Evolutionary conservation across 2,797 vertebrate genomes (phyloP).

Genomic region (Lophius americanus): DNA sequence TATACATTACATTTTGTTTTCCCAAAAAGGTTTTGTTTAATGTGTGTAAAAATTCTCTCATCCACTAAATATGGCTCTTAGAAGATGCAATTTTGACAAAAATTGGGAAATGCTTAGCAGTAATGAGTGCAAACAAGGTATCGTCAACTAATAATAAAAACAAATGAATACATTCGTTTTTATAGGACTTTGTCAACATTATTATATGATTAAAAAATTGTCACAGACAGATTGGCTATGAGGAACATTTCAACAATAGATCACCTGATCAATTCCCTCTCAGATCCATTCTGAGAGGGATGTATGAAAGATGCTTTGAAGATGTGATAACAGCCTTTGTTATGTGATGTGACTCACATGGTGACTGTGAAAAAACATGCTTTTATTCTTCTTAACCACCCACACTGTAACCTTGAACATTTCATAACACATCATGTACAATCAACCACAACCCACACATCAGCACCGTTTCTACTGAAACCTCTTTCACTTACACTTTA

Average conservation of each 20-base stretch:
- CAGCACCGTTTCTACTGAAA: slow-evolving; percentile 5
- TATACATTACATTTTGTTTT: no score
- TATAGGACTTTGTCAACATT: no score
- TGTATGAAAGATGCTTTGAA: not conserved
- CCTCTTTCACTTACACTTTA: slow-evolving; percentile 1
- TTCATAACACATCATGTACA: slow-evolving; percentile 18
- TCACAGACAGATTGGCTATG: no score
- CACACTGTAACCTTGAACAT: slow-evolving; percentile 33
- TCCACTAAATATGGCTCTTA: no score
- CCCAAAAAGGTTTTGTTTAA: no score
- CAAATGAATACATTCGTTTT: no score
- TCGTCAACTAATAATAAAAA: no score
- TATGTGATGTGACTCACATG: slow-evolving; percentile 25
- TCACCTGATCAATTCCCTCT: not conserved
- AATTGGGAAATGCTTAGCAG: no score
- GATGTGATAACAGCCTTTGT: slow-evolving; percentile 14
- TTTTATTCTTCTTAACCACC: slow-evolving; percentile 23
- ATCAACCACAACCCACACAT: slow-evolving; percentile 1
- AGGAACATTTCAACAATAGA: slow-evolving; percentile 12
- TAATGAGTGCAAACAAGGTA: no score
- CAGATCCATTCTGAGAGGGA: not conserved
- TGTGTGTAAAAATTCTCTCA: no score
- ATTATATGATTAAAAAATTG: no score
- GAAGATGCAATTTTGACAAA: no score
- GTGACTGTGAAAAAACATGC: slow-evolving; percentile 25